Percentiles rank a stretch among this genome's conserved stretches.
Conservation (phyloP, 2,888 invertebrate genomes). For the Lasioglossum calceatum region DNA sequence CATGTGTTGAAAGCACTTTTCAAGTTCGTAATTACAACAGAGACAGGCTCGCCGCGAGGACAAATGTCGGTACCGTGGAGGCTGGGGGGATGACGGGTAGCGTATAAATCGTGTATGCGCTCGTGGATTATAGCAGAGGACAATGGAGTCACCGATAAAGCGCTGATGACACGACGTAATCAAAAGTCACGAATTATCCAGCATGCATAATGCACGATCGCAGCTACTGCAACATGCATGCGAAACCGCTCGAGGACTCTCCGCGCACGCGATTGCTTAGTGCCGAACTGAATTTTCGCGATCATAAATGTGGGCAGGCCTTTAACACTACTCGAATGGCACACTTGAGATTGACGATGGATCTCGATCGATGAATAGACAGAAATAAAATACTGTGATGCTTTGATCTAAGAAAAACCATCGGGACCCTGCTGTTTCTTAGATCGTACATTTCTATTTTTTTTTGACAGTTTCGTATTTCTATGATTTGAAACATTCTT, state of each 20-base stretch:
- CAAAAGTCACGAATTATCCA: constrained; percentile 77
- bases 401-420: too few relatives aligned
- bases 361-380: not conserved
- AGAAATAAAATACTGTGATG: not conserved
- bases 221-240: constrained; percentile 73
- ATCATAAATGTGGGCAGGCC: constrained; percentile 23
- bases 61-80: not conserved
- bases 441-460: too few relatives aligned
- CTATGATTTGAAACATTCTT: too few relatives aligned
- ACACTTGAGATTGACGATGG: not conserved
- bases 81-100: not conserved
- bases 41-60: constrained; percentile 44
- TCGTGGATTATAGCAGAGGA: constrained; percentile 53
- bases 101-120: constrained; percentile 30
- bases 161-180: constrained; percentile 76
- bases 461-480: too few relatives aligned
- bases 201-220: constrained; percentile 74
- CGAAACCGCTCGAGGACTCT: constrained; percentile 28
- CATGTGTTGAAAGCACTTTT: constrained; percentile 61
- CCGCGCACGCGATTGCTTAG: not conserved
- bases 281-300: constrained; percentile 32
- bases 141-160: constrained; percentile 69
- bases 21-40: constrained; percentile 67
- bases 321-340: constrained; percentile 17
- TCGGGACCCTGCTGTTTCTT: too few relatives aligned